Evolutionary conservation across 1,140 invertebrate species (phyloP).

Genomic region (Cataglyphis hispanica): DNA sequence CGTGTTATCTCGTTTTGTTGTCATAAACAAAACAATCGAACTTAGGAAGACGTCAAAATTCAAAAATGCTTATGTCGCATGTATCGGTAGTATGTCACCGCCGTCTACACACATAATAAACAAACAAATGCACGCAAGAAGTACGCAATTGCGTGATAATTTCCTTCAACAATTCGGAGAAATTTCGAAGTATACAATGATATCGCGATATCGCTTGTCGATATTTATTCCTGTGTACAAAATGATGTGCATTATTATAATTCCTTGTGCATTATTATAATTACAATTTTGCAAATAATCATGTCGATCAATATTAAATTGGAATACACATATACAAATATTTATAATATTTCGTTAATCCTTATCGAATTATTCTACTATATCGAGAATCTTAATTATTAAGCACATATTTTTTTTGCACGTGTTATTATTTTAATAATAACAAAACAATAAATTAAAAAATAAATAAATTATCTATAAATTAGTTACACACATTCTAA

Average conservation of each 20-base stretch:
- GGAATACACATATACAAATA: background rate
- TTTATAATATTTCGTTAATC: background rate
- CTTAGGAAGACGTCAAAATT: conserved; percentile 16
- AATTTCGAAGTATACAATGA: conserved; percentile 37
- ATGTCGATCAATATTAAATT: conserved; percentile 22
- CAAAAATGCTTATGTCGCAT: conserved; percentile 20
- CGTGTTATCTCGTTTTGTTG: background rate
- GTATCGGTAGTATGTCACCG: background rate
- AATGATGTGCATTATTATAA: background rate
- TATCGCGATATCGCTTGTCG: conserved; percentile 14
- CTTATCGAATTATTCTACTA: background rate
- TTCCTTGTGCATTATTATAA: no score
- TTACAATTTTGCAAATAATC: conserved; percentile 6
- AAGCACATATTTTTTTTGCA: background rate
- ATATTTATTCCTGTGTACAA: conserved; percentile 46
- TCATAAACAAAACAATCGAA: background rate
- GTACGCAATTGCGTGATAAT: conserved; percentile 37
- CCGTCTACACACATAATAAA: conserved; percentile 43
- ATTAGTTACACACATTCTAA: conserved; percentile 18
- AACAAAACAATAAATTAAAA: conserved; percentile 2
- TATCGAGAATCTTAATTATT: background rate
- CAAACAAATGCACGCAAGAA: conserved; percentile 36
- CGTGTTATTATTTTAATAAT: background rate
- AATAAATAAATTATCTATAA: conserved; percentile 18
- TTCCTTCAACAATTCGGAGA: conserved; percentile 67